Evolutionary conservation across 2,888 invertebrate genomes (phyloP).

Genomic region (Drosophila lacicola): DNA sequence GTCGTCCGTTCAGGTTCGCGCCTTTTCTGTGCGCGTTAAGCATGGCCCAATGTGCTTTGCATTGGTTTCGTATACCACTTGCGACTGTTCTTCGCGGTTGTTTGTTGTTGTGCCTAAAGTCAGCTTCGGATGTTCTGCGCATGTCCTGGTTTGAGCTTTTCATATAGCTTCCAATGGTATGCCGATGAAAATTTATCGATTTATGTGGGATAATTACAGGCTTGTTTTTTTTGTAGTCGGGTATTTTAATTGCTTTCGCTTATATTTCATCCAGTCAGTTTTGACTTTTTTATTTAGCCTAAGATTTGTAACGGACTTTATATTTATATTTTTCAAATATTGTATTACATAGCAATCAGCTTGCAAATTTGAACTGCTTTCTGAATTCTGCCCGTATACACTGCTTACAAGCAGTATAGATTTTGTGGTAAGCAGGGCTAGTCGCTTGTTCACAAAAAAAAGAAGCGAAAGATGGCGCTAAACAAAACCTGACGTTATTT

Average conservation of each 20-base stretch:
- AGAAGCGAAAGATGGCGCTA: conserved; percentile 26
- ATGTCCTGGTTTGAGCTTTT: conserved; percentile 57
- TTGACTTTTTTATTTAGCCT: neutral
- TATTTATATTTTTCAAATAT: neutral
- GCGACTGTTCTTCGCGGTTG: conserved; percentile 10
- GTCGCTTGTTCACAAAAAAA: neutral
- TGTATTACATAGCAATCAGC: conserved; percentile 13
- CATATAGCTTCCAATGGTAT: neutral
- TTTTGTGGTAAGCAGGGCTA: neutral
- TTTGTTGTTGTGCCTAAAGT: conserved; percentile 54
- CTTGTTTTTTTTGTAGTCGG: neutral
- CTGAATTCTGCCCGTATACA: no score
- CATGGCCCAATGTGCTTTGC: conserved; percentile 60
- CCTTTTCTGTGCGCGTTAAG: conserved; percentile 56
- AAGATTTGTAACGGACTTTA: neutral
- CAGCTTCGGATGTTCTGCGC: conserved; percentile 54
- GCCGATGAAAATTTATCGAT: conserved; percentile 9
- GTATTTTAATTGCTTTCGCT: no score
- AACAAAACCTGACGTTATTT: neutral
- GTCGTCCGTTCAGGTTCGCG: conserved; percentile 33
- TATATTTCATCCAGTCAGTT: no score
- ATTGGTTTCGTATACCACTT: conserved; percentile 39
- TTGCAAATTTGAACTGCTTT: neutral
- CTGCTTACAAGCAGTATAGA: conserved; percentile 5
- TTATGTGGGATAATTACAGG: neutral